These are phyloP conservation scores for Sericinus montela DNA, from an alignment of 2,888 invertebrate genomes.

Conservation along the genomic window DNA sequence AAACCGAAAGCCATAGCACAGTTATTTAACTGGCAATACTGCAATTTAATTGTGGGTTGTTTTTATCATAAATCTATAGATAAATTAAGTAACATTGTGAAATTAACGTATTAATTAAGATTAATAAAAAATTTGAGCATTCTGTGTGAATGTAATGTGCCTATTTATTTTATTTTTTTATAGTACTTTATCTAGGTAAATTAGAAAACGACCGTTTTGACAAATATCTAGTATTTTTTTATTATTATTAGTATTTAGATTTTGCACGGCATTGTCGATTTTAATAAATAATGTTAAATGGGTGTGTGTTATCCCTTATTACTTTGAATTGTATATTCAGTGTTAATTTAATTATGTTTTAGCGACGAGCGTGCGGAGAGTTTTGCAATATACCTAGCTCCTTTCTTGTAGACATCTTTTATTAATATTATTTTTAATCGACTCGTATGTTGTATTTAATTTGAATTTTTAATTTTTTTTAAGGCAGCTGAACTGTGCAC, in stretches of 20 bases:
- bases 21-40: constrained; percentile 45
- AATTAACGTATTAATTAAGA: constrained; percentile 47
- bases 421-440: constrained; percentile 39
- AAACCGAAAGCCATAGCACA: constrained; percentile 61
- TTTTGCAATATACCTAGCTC: constrained; percentile 63
- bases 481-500: constrained; percentile 48
- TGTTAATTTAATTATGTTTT: constrained; percentile 59
- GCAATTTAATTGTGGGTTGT: constrained; percentile 68
- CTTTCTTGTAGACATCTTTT: constrained; percentile 26
- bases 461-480: constrained; percentile 22
- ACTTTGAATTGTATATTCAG: constrained; percentile 64
- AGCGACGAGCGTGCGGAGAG: constrained; percentile 43
- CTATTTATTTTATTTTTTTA: constrained; percentile 73
- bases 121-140: constrained; percentile 44
- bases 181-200: constrained; percentile 56
- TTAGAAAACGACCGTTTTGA: constrained; percentile 51
- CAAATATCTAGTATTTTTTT: constrained; percentile 55
- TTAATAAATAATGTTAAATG: constrained; percentile 30
- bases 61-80: constrained; percentile 41
- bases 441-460: constrained; percentile 30
- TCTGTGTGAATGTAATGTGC: constrained; percentile 67
- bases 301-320: constrained; percentile 36
- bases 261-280: constrained; percentile 39
- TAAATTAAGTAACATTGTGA: constrained; percentile 44
- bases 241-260: constrained; percentile 35